Evolutionary conservation across 2,113 vertebrate genomes (phyloP), one percentile per base, ranked within the genome.

Genomic region (Poicephalus meyeri): DNA sequence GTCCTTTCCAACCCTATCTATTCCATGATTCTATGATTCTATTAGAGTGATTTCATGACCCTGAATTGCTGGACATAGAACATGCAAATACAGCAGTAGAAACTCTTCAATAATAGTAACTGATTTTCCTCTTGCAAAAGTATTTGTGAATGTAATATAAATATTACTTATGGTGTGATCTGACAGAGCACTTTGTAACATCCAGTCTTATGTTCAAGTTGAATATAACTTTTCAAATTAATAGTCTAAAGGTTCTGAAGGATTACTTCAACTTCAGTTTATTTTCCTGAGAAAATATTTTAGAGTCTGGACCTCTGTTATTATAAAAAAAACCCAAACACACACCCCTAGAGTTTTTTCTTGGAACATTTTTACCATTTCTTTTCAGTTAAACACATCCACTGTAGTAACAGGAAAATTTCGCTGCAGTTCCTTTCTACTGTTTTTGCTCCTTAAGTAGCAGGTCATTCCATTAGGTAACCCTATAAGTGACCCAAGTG

Each of bases 401-500:
- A 82, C 68, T 80, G 41, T 46, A 78, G 58, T 6, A 69, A 44
- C 44, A 93, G 58, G 28, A 84, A 73, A 70, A 85, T 25, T 69
- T 93, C 86, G 44, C 19, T 89, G 23, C 85, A 97, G 65, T 84
- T 69, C 31, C 12, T 96, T 88, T 92, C 96, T 49, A 77, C 11
- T 77, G 66, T 64, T 93, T 96, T 89, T 93, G 47, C 95, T 95
- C 80, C 77, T 96, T 93, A 92, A 68, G 96, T 91, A 95, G 79
- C 53, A 94, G 88, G 70, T 95, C 84, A 83, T 50, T 79, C 77
- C 89, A 70, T 95, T 97, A 97, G 89, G 93, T 80, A 97, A 93
- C 44, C 69, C 63, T 88, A 82, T 35, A 93, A 87, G 68, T 94
- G 96, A 97, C 94, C 91, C 94, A 97, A 96, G 44, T 85, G 60